Percentiles rank a stretch among this genome's conserved stretches.
These are phyloP conservation scores for Lepidurus arcticus DNA, from an alignment of 1,140 invertebrate species.

Conservation along the genomic window DNA sequence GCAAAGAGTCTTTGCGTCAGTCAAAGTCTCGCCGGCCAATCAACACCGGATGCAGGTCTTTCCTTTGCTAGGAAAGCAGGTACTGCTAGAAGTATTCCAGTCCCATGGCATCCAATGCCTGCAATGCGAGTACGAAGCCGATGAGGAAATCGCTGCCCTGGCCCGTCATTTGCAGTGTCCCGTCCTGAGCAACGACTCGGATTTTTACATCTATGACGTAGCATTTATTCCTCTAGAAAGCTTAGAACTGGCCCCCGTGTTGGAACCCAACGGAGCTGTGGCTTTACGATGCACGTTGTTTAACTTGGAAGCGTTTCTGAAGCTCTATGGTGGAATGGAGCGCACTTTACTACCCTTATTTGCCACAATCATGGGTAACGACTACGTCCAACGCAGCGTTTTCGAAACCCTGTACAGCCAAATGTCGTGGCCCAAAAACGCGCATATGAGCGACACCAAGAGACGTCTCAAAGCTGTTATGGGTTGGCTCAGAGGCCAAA, in stretches of 20 bases:
- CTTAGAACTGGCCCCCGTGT: constrained; percentile 46
- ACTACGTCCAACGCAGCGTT: constrained; percentile 63
- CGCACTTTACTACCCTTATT: constrained; percentile 64
- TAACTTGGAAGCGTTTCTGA: constrained; percentile 60
- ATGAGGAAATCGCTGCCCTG: constrained; percentile 71
- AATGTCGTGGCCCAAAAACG: constrained; percentile 57
- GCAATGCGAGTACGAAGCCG: constrained; percentile 77
- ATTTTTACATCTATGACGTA: constrained; percentile 82
- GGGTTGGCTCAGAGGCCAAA: constrained; percentile 65
- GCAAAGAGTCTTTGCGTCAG: constrained; percentile 53
- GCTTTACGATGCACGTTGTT: constrained; percentile 63
- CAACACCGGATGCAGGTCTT: constrained; percentile 49
- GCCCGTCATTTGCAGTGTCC: constrained; percentile 71
- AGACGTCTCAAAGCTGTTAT: constrained; percentile 60
- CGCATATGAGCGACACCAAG: constrained; percentile 51
- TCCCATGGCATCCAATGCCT: constrained; percentile 59
- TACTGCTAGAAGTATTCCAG: constrained; percentile 61
- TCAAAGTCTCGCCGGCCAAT: constrained; percentile 37
- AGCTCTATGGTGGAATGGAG: constrained; percentile 51
- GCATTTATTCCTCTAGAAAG: constrained; percentile 71
- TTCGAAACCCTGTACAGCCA: constrained; percentile 64
- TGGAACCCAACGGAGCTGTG: constrained; percentile 36
- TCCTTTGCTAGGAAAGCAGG: constrained; percentile 61
- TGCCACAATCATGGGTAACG: constrained; percentile 77
- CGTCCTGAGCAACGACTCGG: constrained; percentile 81